phyloP scores from a whole-genome alignment of 2,797 vertebrate species.

The Manis javanica region DNA sequence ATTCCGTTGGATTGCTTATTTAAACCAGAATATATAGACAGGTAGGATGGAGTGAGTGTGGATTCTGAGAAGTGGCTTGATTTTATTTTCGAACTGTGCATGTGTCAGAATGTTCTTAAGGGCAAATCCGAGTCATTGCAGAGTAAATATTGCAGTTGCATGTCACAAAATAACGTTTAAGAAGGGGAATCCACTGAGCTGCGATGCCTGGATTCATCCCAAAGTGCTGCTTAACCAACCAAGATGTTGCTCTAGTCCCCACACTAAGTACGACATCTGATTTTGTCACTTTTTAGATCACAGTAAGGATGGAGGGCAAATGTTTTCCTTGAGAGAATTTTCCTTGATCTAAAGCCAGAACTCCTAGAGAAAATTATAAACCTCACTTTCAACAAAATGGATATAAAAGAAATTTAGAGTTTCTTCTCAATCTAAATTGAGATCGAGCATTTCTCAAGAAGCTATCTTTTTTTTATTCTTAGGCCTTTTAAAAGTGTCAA shows the following conservation, averaged over 20 bases:
- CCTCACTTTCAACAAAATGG: not conserved
- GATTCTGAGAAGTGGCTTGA: not conserved
- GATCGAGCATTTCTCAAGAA: not conserved
- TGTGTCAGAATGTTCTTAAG: not conserved
- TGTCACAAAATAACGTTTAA: not conserved
- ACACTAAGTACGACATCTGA: not conserved
- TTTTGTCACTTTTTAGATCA: conserved; percentile 15
- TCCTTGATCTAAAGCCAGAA: not conserved
- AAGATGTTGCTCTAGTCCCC: not conserved
- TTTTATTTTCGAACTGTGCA: not conserved
- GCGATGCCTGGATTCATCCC: not conserved
- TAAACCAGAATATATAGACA: not conserved
- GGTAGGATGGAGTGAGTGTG: not conserved
- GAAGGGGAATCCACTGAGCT: not conserved
- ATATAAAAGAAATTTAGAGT: not conserved
- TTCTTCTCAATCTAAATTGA: not conserved
- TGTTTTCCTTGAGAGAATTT: not conserved
- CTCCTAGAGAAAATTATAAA: not conserved
- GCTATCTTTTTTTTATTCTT: not conserved
- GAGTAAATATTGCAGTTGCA: not conserved
- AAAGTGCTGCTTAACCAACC: not conserved
- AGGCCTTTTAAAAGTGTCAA: not conserved
- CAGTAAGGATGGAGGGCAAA: not conserved
- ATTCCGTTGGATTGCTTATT: not conserved
- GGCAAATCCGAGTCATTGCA: not conserved